Base-by-base conservation (phyloP, 2,113 vertebrate species). In the Herpetotheres cachinnans region DNA sequence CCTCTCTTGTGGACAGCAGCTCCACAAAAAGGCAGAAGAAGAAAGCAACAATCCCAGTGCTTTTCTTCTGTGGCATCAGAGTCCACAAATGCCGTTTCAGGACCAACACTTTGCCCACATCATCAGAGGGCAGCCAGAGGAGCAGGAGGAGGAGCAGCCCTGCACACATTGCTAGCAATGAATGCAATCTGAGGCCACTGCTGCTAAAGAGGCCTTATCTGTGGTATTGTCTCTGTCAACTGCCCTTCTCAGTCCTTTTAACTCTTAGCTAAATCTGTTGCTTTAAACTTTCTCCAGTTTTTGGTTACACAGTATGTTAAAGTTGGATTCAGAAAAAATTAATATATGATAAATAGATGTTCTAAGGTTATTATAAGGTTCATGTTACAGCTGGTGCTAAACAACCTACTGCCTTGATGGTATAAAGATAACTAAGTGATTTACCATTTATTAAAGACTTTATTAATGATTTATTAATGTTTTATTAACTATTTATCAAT, bases 401-500 rank as follows among this genome's bases (percentile, higher is more conserved):
- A 70, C 86, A 97, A 91, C 84, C n/a, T 87, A 71, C 44, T 73
- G 91, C 58, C 89, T 80, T 80, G 73, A 93, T 34, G 46, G 84
- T 91, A 89, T 93, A 91, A 92, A 89, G 85, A 91, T 47, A 79
- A 70, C 74, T 89, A 95, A 95, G 63, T 77, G 67, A 91, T 90
- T 88, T 87, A 93, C 87, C 91, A 92, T 95, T 97, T 96, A 94
- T 96, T 96, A 94, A 87, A 93, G 74, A 50, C 46, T 79, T 52
- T 62, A 67, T 73, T 95, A 91, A 97, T 97, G 93, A 88, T 94
- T 95, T 93, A 95, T 93, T 95, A 82, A 91, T 82, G 84, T 91
- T 95, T 95, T 94, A 95, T 96, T 85, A 97, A 95, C 81, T 91
- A 95, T 97, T 97, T 91, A 96, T 95, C 89, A 95, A 69, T 40